Evolutionary conservation across 1,140 invertebrate genomes (phyloP).

Genomic region (Drosophila orena): DNA sequence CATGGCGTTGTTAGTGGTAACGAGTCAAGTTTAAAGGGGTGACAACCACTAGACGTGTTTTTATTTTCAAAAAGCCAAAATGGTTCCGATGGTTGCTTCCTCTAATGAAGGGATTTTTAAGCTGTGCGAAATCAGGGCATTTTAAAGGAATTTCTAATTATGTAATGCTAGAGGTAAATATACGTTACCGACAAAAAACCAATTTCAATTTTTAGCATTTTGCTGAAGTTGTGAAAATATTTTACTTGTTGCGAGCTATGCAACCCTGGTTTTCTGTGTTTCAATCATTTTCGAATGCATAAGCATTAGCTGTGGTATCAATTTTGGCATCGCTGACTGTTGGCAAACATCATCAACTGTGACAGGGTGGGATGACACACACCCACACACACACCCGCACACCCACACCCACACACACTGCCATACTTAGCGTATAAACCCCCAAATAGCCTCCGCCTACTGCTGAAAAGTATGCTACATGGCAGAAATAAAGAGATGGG

Average conservation of each 20-base stretch:
- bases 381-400: background rate
- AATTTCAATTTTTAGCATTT: background rate
- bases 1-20: slow-evolving; percentile 68
- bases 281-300: slow-evolving; percentile 56
- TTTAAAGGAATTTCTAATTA: background rate
- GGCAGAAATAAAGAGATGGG: slow-evolving; percentile 3
- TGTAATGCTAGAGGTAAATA: background rate
- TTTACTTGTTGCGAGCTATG: background rate
- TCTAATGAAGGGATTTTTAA: slow-evolving; percentile 31
- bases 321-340: slow-evolving; percentile 70
- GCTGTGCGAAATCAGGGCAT: slow-evolving; percentile 8
- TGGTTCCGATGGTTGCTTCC: slow-evolving; percentile 11
- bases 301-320: slow-evolving; percentile 72
- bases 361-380: slow-evolving; percentile 24
- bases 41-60: slow-evolving; percentile 42
- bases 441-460: slow-evolving; percentile 26
- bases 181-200: too few species aligned
- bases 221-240: background rate
- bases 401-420: background rate
- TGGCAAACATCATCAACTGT: slow-evolving; percentile 59
- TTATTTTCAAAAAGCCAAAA: slow-evolving; percentile 26
- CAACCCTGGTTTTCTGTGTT: background rate
- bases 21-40: slow-evolving; percentile 30
- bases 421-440: background rate
- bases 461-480: slow-evolving; percentile 60